Base-by-base conservation (phyloP, 2,797 vertebrate species). In the Pitangus sulphuratus region DNA sequence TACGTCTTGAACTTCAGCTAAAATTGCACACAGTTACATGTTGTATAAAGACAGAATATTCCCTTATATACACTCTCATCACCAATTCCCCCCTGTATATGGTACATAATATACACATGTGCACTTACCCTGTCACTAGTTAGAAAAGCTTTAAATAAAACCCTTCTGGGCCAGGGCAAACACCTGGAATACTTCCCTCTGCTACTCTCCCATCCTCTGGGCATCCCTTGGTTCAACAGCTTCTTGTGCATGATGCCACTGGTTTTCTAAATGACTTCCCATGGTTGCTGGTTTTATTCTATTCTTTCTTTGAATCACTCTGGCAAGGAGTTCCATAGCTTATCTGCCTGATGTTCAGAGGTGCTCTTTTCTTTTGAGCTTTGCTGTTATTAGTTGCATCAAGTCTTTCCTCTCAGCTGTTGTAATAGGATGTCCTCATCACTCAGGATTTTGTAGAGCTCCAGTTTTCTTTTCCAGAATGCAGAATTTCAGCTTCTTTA, bases 101-200 rank as follows among this genome's bases (percentile, higher is more conserved):
- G 21, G 8, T 21, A 11, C 5, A 2, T 45, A 45, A 20, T 4
- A 21, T 9, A 22, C 11, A 8, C 5, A 5, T 2, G 6, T 45
- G 53, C 16, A 24, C 11, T 14, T 64, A 42, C 31, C 5, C 35
- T 39, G 18, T 74, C 17, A 28, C 4, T 35, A 64, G 28, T 64
- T 74, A 58, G 50, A 69, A 87, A 28, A 58, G 21, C 28, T 64
- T 75, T 31, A 54, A 35, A 25, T 75, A 31, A 62, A 93, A 70
- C 5, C 4, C 8, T 65, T n/a, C 58, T 64, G 16, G 16, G 33
- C 31, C 30, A 44, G 33, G 40, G 17, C 1, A 6, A 72, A 64
- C 4, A 12, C 16, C 37, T 76, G n/a, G 40, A 83, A 45, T 72
- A 17, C 15, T 57, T 79, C 6, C 13, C 28, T 25, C 31, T 44